phyloP scores from a whole-genome alignment of 2,888 invertebrate genomes.

The Thecophora atra region DNA sequence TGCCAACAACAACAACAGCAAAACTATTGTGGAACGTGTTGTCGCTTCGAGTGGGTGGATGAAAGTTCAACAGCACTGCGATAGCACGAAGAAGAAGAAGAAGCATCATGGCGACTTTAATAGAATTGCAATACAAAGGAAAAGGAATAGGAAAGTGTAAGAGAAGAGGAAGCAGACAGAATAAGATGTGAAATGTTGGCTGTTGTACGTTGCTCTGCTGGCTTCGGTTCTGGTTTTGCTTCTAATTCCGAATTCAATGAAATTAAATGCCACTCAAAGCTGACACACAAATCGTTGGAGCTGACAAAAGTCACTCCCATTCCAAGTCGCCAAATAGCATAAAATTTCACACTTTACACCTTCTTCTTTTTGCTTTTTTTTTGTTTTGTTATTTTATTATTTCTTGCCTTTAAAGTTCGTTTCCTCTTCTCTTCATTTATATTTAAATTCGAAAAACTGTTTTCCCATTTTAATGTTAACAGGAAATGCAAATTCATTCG shows the following conservation, averaged over 20 bases:
- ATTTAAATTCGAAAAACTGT: no score
- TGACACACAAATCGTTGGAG: background rate
- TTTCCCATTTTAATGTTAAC: no score
- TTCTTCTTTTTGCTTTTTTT: no score
- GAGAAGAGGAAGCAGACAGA: background rate
- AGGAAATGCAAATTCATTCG: no score
- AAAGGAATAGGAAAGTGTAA: background rate
- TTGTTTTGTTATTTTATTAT: no score
- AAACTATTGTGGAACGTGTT: background rate
- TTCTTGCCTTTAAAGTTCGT: no score
- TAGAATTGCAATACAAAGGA: background rate
- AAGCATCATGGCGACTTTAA: background rate
- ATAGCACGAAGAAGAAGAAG: background rate
- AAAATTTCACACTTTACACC: background rate
- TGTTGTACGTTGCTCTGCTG: background rate
- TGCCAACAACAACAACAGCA: no score
- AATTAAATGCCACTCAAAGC: slow-evolving; percentile 1
- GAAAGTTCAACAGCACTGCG: background rate
- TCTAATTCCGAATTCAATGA: background rate
- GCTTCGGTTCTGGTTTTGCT: no score
- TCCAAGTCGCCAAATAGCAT: no score
- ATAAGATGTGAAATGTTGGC: no score
- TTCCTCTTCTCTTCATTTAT: no score
- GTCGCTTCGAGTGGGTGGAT: background rate
- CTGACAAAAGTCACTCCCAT: no score